Evolutionary conservation across 2,113 vertebrate genomes (phyloP), one percentile per base, ranked within the genome.

Genomic region (Otolemur garnettii): DNA sequence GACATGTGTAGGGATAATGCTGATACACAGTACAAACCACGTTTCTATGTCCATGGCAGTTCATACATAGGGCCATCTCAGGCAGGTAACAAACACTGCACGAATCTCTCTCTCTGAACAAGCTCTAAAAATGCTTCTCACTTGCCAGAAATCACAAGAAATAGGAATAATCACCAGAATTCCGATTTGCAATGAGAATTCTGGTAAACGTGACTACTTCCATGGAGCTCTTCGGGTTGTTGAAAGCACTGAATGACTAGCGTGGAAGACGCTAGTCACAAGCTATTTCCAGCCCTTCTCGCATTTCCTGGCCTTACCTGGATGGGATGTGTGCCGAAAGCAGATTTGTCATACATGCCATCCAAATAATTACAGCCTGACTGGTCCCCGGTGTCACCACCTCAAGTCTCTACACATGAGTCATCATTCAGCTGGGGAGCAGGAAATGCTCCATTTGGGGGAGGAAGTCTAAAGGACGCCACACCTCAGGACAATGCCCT

Each of bases 381-480:
- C 38, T 94, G 71, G 89, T 69, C 97, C 95, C 77, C 53, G 26
- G 15, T 87, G 93, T 94, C 62, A 94, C 94, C 96, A 97, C 97
- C 96, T 97, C 92, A 97, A 97, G 77, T 66, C 17, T 1, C 90
- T 96, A 35, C 17, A 69, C 84, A 79, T 97, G 97, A 98, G 83
- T 86, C 91, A 97, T 95, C 86, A 82, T 75, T 97, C 96, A 97
- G 86, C 93, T 84, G 93, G 93, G 94, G 95, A 88, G 90, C 81
- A 96, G 95, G 97, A 98, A 98, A 97, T 18, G 42, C 78, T 95
- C 97, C 77, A 66, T 94, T 93, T 81, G 85, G 85, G 68, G 92
- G 68, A 97, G 97, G 97, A 95, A 98, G 97, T 68, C 92, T 66
- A 74, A 94, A 98, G 85, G 95, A 95, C 10, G 14, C 94, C 97